Evolutionary conservation across 2,113 vertebrate species (phyloP), one percentile per base, ranked within the genome.

Genomic region (Pandion haliaetus): DNA sequence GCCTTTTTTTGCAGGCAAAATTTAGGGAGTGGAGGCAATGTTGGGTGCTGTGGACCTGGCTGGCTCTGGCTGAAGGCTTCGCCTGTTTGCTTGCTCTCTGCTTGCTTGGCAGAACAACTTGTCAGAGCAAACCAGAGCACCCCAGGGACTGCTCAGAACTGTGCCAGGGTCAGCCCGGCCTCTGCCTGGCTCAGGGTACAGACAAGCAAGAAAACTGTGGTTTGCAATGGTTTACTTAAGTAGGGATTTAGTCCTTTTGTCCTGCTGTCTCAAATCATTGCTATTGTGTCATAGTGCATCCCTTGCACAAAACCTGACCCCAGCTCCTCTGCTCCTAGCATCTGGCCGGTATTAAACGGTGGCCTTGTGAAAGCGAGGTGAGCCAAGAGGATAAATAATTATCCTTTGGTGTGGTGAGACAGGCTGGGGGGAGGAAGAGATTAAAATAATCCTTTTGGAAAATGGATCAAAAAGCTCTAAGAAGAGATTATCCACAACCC

Each of bases 371-470:
- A 86, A 76, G 44, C 0, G 36, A 97, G 94, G 95, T 95, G 94
- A 93, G 93, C 63, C 52, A 38, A 73, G 82, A 82, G 79, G 94
- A 93, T 90, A 80, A 91, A 95, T 70, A 92, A 91, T 91, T 88
- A 85, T 91, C 82, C 88, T 72, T 47, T 10, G 80, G 77, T 88
- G 86, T 74, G 73, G 76, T 0, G 34, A 82, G 73, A 92, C 6
- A 5, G 26, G 1, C 45, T 67, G 94, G 94, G 92, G 95, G 92
- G 72, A 59, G 87, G 92, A 63, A 59, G 77, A 82, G 95, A 97
- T 97, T 97, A 96, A 85, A 79, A 85, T 97, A 98, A 97, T 97
- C 95, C 82, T 94, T 97, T 80, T 59, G 83, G 82, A 95, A 96
- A 91, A 94, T 91, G 95, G 95, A 97, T 98, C 88, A 96, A 77